Conservation (phyloP, 2,888 invertebrate species). For the Aphidius colemani region DNA sequence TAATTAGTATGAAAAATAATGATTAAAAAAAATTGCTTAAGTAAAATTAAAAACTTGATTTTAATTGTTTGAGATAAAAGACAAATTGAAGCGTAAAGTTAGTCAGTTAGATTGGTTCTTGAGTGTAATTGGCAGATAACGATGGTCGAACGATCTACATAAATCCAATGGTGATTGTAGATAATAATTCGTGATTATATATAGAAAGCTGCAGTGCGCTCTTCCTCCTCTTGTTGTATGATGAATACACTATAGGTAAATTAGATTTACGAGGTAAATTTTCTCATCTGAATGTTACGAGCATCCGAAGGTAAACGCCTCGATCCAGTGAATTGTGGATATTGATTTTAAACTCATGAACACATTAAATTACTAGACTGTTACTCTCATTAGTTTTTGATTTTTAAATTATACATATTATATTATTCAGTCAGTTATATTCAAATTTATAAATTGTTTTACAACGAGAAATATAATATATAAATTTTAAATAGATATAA, state of each 20-base stretch:
- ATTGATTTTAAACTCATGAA: no score
- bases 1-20: no score
- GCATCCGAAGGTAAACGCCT: no score
- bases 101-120: constrained; percentile 22
- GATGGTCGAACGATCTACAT: constrained; percentile 40
- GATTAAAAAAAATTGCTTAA: no score
- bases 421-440: not conserved
- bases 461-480: no score
- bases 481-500: no score
- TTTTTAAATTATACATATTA: not conserved
- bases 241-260: constrained; percentile 43
- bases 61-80: no score
- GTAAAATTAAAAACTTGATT: no score
- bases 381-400: constrained; percentile 7
- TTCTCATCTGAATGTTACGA: constrained; percentile 35
- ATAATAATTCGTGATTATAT: constrained; percentile 40
- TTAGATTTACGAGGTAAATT: constrained; percentile 48
- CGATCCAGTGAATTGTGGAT: no score
- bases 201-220: constrained; percentile 35
- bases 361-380: constrained; percentile 18
- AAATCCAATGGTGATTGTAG: constrained; percentile 45
- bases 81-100: not conserved
- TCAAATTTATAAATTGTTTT: no score
- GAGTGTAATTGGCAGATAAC: constrained; percentile 42
- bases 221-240: constrained; percentile 38